phyloP scores from a whole-genome alignment of 1,140 invertebrate genomes.

The Drosophila lacertosa region DNA sequence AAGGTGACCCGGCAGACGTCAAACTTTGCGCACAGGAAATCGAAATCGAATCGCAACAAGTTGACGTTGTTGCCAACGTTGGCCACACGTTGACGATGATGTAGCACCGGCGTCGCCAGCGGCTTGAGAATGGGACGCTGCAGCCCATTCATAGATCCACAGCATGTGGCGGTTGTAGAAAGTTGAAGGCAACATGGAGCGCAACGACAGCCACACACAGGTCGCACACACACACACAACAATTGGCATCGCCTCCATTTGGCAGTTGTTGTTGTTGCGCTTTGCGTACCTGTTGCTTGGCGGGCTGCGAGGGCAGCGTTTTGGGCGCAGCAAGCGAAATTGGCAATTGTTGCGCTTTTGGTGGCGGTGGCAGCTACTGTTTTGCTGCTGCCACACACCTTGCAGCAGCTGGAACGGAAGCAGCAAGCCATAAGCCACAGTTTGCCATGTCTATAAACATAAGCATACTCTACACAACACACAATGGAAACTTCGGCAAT shows the following conservation, averaged over 20 bases:
- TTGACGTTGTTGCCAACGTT: conserved; percentile 53
- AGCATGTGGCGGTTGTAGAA: conserved; percentile 63
- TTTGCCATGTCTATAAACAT: conserved; percentile 11
- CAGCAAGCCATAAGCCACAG: conserved; percentile 24
- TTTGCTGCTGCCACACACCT: conserved; percentile 69
- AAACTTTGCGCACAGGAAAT: conserved; percentile 73
- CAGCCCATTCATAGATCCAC: conserved; percentile 67
- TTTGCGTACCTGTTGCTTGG: conserved; percentile 65
- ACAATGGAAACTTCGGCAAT: no score
- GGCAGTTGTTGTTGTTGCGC: conserved; percentile 22
- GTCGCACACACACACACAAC: conserved; percentile 25
- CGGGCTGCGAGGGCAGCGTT: conserved; percentile 34
- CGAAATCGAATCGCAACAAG: conserved; percentile 79
- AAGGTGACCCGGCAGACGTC: conserved; percentile 76
- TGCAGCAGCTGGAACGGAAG: conserved; percentile 68
- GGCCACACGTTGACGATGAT: conserved; percentile 65
- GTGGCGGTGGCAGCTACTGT: conserved; percentile 61
- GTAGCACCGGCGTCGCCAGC: conserved; percentile 54
- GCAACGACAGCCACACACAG: conserved; percentile 24
- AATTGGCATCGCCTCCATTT: conserved; percentile 38
- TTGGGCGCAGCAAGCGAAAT: conserved; percentile 77
- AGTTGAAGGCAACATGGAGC: conserved; percentile 54
- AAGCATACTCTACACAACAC: neutral
- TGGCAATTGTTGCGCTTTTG: conserved; percentile 76
- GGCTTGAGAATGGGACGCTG: conserved; percentile 21